phyloP scores from a whole-genome alignment of 2,113 vertebrate genomes.

The Bos javanicus region DNA sequence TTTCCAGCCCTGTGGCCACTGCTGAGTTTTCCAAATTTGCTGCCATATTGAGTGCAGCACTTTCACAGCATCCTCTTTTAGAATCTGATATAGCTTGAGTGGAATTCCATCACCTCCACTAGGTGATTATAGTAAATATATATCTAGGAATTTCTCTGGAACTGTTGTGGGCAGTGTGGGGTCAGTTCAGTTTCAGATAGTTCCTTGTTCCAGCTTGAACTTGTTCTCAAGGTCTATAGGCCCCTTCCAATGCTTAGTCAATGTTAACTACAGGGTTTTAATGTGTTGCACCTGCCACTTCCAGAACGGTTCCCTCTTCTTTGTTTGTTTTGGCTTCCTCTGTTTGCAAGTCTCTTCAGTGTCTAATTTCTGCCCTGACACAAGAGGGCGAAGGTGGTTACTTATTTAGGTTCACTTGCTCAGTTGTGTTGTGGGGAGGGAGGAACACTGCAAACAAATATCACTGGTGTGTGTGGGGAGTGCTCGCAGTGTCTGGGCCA shows the following conservation, averaged over 20 bases:
- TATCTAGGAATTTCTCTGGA: background rate
- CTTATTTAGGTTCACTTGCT: background rate
- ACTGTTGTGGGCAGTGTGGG: background rate
- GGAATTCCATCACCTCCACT: background rate
- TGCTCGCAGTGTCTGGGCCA: background rate
- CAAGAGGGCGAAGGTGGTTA: background rate
- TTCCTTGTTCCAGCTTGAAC: background rate
- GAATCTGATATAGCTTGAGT: background rate
- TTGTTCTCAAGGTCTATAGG: background rate
- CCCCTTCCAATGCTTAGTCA: background rate
- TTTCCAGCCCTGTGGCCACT: background rate
- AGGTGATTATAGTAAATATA: background rate
- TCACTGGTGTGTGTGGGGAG: background rate
- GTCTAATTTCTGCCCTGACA: background rate
- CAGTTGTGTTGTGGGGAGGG: background rate
- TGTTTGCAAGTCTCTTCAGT: background rate
- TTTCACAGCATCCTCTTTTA: background rate
- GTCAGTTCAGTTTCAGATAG: background rate
- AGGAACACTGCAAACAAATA: background rate
- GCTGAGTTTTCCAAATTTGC: background rate
- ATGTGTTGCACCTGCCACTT: background rate
- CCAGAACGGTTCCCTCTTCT: background rate
- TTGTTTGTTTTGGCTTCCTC: background rate
- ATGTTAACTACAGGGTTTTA: background rate
- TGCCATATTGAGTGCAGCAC: background rate